phyloP scores from a whole-genome alignment of 1,140 invertebrate species.

The Drosophila punjabiensis region DNA sequence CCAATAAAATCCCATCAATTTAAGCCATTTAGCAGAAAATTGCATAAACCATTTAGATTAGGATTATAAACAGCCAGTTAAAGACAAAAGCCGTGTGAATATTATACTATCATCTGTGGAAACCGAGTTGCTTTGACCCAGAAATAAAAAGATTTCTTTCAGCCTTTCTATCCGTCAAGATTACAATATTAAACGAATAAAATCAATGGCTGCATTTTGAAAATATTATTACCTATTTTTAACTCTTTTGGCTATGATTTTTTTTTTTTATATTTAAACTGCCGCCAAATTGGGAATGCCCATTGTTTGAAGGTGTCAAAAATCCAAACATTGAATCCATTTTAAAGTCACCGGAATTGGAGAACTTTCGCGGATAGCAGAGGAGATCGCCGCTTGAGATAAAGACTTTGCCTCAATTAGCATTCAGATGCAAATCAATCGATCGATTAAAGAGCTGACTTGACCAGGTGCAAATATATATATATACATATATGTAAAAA shows the following conservation, averaged over 20 bases:
- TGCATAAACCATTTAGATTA: neutral
- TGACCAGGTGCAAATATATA: neutral
- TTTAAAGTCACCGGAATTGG: neutral
- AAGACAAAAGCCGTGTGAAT: conserved; percentile 1
- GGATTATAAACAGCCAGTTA: neutral
- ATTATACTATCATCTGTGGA: neutral
- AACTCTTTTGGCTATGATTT: neutral
- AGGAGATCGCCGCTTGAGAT: conserved; percentile 1
- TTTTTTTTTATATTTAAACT: neutral
- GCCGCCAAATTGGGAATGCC: conserved; percentile 1
- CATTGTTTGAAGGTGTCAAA: conserved; percentile 10
- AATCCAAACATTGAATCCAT: neutral
- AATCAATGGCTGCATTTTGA: conserved; percentile 1
- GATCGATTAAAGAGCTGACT: neutral
- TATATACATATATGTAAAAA: neutral
- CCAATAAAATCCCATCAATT: neutral
- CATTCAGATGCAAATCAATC: conserved; percentile 33
- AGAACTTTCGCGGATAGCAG: conserved; percentile 8
- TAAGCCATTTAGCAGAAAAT: neutral
- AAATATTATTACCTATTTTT: neutral
- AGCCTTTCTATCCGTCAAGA: neutral
- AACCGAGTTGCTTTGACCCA: conserved; percentile 14
- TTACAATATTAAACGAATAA: conserved; percentile 13
- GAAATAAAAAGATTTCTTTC: neutral
- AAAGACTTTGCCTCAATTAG: conserved; percentile 23